These are phyloP conservation scores for Gibbula magus DNA, from an alignment of 2,888 invertebrate genomes.

Conservation along the genomic window DNA sequence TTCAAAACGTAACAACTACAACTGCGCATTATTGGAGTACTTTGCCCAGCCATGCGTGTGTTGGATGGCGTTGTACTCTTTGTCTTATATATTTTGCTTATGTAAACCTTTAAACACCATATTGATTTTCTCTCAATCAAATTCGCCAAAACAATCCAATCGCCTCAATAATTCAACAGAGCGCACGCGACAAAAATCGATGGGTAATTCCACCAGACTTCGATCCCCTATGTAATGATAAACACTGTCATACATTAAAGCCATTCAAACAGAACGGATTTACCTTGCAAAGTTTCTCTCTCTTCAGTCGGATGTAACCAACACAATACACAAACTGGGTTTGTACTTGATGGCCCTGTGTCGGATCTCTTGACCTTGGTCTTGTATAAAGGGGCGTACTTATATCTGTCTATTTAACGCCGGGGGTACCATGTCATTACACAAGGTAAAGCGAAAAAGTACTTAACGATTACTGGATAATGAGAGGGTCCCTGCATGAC, in stretches of 20 bases:
- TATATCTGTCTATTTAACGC: too few relatives aligned
- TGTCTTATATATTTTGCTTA: not conserved
- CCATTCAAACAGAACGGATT: not conserved
- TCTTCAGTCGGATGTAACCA: not conserved
- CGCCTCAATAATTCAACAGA: not conserved
- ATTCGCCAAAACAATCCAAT: not conserved
- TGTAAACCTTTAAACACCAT: not conserved
- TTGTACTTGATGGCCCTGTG: too few relatives aligned
- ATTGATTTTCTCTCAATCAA: not conserved
- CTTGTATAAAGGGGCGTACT: too few relatives aligned
- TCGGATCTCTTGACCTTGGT: too few relatives aligned
- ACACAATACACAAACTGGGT: not conserved
- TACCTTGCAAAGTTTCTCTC: not conserved
- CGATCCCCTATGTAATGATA: not conserved
- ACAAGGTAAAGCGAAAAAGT: too few relatives aligned
- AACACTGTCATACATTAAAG: not conserved
- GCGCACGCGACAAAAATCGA: conserved; percentile 5
- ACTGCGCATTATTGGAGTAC: too few relatives aligned
- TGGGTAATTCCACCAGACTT: not conserved
- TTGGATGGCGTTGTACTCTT: too few relatives aligned
- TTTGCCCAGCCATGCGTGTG: too few relatives aligned
- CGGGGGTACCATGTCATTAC: too few relatives aligned
- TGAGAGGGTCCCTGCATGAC: too few relatives aligned
- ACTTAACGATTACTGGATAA: too few relatives aligned
- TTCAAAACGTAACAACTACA: too few relatives aligned